These are phyloP conservation scores for Clivina fossor DNA, from an alignment of 2,888 invertebrate genomes.

Conservation along the genomic window DNA sequence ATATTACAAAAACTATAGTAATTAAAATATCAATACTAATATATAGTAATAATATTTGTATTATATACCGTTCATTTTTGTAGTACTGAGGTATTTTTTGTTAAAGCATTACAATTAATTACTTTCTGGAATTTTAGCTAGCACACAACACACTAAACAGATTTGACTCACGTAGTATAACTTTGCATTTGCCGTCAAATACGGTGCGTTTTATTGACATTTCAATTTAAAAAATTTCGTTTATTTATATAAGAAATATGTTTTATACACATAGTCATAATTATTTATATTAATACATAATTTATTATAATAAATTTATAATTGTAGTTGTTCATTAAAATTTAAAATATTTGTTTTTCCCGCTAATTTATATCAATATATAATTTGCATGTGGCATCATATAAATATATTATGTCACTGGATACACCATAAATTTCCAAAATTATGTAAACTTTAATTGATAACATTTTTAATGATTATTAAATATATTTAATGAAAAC, in stretches of 20 bases:
- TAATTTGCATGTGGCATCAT: too few relatives aligned
- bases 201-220: not conserved
- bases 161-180: slow-evolving; percentile 24
- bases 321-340: too few relatives aligned
- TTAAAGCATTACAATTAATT: slow-evolving; percentile 31
- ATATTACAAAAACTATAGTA: not conserved
- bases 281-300: not conserved
- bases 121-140: slow-evolving; percentile 25
- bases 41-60: slow-evolving; percentile 6
- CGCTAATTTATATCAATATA: too few relatives aligned
- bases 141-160: slow-evolving; percentile 22
- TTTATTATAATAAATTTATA: too few relatives aligned
- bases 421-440: too few relatives aligned
- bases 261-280: slow-evolving; percentile 3
- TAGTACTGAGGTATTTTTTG: slow-evolving; percentile 7
- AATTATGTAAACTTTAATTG: too few relatives aligned
- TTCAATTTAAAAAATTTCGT: not conserved
- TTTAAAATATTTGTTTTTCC: too few relatives aligned
- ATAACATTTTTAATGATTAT: too few relatives aligned
- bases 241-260: slow-evolving; percentile 8
- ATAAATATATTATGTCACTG: too few relatives aligned
- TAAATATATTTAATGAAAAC: too few relatives aligned
- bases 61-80: slow-evolving; percentile 31
- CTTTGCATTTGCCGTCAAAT: not conserved
- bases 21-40: slow-evolving; percentile 4